Conservation (phyloP, 1,140 invertebrate species). For the Philotrypesis tridentata region DNA sequence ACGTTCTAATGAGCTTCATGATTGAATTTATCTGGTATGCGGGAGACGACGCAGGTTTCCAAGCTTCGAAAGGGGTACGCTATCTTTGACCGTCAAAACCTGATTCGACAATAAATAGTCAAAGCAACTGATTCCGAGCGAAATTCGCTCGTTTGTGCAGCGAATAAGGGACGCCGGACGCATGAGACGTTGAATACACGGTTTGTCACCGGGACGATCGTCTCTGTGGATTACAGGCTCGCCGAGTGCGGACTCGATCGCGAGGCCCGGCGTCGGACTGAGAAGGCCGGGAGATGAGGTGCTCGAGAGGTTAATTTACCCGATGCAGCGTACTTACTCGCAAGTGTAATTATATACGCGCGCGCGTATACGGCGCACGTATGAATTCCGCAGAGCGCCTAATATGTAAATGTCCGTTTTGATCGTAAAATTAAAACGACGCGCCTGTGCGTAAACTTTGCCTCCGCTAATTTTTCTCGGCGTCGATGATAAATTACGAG, state of each 20-base stretch:
- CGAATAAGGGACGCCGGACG: background rate
- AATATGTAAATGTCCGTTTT: conserved; percentile 47
- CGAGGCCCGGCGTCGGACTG: background rate
- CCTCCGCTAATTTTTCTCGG: conserved; percentile 7
- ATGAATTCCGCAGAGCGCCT: conserved; percentile 29
- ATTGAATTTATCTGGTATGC: conserved; percentile 21
- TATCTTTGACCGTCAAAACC: conserved; percentile 21
- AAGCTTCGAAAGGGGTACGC: background rate
- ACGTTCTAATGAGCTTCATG: conserved; percentile 37
- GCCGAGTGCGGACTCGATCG: background rate
- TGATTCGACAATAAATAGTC: conserved; percentile 17
- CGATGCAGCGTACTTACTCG: background rate
- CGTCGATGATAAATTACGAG: conserved; percentile 43
- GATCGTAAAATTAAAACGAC: conserved; percentile 48
- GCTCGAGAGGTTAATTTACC: conserved; percentile 31
- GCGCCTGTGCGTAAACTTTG: background rate
- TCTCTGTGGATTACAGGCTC: background rate
- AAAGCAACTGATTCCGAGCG: background rate
- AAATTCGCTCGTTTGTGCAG: background rate
- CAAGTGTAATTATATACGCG: background rate
- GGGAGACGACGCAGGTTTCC: background rate
- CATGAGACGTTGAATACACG: background rate
- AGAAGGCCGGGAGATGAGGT: background rate
- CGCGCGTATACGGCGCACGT: background rate
- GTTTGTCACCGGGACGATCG: background rate